These are phyloP conservation scores for Rhinopithecus roxellana DNA, from an alignment of 2,113 vertebrate genomes.

Conservation along the genomic window DNA sequence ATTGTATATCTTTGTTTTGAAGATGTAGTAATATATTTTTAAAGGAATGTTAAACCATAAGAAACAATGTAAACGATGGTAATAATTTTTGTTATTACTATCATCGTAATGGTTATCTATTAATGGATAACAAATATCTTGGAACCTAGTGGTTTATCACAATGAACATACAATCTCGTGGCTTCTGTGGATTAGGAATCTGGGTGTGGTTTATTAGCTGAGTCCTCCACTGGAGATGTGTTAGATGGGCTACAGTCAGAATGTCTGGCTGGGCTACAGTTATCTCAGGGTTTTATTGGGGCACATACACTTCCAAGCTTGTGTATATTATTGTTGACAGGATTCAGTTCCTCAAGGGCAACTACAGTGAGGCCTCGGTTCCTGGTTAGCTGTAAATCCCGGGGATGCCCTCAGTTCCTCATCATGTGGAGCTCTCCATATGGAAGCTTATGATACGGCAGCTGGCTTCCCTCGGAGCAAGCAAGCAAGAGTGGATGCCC, in stretches of 20 bases:
- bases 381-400: neutral
- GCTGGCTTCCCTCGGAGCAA: neutral
- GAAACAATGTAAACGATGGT: neutral
- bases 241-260: neutral
- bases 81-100: neutral
- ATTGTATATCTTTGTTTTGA: neutral
- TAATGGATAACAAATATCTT: neutral
- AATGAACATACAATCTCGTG: neutral
- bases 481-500: rapidly evolving
- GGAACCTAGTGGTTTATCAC: neutral
- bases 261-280: too few species aligned
- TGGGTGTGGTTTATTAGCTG: neutral
- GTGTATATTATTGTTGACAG: neutral
- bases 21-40: neutral
- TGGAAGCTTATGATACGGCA: neutral
- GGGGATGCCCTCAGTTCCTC: neutral
- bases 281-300: rapidly evolving
- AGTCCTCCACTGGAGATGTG: neutral
- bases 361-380: neutral
- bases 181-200: neutral
- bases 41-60: neutral
- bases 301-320: rapidly evolving
- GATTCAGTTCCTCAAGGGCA: neutral
- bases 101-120: neutral
- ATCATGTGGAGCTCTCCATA: neutral